These are phyloP conservation scores for Myotis daubentonii DNA, from an alignment of 2,797 vertebrate genomes.

Conservation along the genomic window DNA sequence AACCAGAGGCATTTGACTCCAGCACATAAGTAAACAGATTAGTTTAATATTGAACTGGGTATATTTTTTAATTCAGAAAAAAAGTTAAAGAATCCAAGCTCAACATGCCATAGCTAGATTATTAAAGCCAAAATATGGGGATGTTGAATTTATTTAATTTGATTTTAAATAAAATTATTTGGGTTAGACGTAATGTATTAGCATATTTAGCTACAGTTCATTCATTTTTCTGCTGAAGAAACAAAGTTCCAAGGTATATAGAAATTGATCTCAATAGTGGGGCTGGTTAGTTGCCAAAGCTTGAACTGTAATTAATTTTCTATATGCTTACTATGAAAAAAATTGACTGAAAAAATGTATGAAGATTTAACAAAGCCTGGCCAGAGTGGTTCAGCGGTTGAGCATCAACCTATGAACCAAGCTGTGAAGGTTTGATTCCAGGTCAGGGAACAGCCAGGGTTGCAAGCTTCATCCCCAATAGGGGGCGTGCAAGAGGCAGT, in stretches of 20 bases:
- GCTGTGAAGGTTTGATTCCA: too few species aligned
- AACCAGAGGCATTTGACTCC: neutral
- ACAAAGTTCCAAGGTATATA: neutral
- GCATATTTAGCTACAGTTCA: neutral
- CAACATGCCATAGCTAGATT: neutral
- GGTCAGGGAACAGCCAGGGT: too few species aligned
- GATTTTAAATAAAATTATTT: conserved; percentile 39
- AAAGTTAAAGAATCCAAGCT: neutral
- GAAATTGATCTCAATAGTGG: neutral
- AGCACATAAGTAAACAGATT: neutral
- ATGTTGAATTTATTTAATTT: neutral
- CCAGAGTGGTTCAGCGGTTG: too few species aligned
- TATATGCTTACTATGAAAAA: neutral
- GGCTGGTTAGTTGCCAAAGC: neutral
- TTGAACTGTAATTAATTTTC: neutral
- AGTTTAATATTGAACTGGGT: neutral
- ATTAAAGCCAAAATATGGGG: conserved; percentile 18
- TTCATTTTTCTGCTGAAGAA: neutral
- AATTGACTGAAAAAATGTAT: neutral
- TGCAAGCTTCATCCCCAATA: too few species aligned
- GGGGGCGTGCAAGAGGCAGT: too few species aligned
- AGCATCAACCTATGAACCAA: too few species aligned
- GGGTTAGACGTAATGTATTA: neutral
- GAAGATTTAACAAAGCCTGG: neutral
- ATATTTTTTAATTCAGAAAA: neutral